phyloP scores from a whole-genome alignment of 2,113 vertebrate species.

The Pterocles orientalis region DNA sequence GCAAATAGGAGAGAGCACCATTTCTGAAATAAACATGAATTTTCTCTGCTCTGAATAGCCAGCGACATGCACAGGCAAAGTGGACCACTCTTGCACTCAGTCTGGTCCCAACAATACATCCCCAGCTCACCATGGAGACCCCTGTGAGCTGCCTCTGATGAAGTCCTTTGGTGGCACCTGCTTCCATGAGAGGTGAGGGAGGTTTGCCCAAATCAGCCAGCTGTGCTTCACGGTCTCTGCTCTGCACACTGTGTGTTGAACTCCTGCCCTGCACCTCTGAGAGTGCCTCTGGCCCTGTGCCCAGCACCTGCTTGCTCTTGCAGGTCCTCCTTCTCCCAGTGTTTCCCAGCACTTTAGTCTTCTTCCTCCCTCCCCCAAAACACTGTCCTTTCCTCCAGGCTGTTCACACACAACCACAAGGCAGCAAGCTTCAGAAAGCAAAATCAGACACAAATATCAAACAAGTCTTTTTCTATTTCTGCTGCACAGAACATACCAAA shows the following conservation, averaged over 20 bases:
- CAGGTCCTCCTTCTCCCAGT: neutral
- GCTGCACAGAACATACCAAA: neutral
- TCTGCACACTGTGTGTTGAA: rapidly evolving
- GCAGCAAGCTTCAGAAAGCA: neutral
- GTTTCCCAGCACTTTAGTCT: neutral
- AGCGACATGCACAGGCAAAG: rapidly evolving
- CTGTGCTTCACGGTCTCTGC: neutral
- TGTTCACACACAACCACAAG: neutral
- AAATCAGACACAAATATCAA: neutral
- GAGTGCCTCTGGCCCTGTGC: neutral
- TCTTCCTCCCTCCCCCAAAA: neutral
- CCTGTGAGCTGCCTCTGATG: neutral
- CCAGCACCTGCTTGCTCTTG: neutral
- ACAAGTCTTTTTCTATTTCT: neutral
- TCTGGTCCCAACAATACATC: neutral
- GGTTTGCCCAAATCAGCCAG: neutral
- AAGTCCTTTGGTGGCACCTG: neutral
- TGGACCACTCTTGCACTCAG: rapidly evolving
- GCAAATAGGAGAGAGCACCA: neutral
- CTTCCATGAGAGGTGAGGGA: neutral
- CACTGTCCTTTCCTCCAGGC: neutral
- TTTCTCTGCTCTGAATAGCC: neutral
- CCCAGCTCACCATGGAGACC: neutral
- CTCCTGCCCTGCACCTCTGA: neutral
- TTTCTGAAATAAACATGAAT: neutral